Evolutionary conservation across 64 coral and sea anemone species (phyloP), one percentile per base, ranked within the genome.

Genomic region (Montipora efflorescens): DNA sequence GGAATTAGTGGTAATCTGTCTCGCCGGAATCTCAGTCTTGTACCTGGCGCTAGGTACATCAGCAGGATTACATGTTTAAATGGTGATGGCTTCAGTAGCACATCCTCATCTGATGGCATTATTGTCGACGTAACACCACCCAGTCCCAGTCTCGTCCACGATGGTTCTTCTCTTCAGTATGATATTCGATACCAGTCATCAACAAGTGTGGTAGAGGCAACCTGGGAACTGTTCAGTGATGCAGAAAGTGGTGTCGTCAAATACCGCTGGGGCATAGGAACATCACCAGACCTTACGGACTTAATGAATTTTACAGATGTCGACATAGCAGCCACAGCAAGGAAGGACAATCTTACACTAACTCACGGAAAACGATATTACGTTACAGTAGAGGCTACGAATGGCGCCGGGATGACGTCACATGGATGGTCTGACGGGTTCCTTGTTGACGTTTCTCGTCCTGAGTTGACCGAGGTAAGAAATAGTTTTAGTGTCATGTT

Each of bases 201-300:
- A 28, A 80, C 89, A 12, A 87, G 59, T 19, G 13, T 18, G 8
- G 92, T 96, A 5, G 57, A 83, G 47, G 88, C 94, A n/a, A 15
- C 55, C 13, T 99, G 97, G 97, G 55, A 73, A 21, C 81, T 78
- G 23, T 96, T 94, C 59, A 71, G 13, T 8, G 97, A 99, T 77
- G 82, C 67, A 73, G 97, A 99, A 76, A 99, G 95, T 85, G 89
- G 95, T 2, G 89, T 99, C 57, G 36, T 88, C 72, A 80, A 89
- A 55, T 97, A 97, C 53, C 89, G 87, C 45, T 97, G 95, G 95
- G 78, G 88, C 6, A 87, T 97, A 83, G 97, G 97, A 67, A 92
- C 92, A 48, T 76, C 83, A 36, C 89, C 97, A 18, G 88, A 87
- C 51, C 79, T 46, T 12, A 95, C 89, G 86, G 89, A 99, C 90